These are phyloP conservation scores for Spisula solida DNA, from an alignment of 2,888 invertebrate species.

Conservation along the genomic window DNA sequence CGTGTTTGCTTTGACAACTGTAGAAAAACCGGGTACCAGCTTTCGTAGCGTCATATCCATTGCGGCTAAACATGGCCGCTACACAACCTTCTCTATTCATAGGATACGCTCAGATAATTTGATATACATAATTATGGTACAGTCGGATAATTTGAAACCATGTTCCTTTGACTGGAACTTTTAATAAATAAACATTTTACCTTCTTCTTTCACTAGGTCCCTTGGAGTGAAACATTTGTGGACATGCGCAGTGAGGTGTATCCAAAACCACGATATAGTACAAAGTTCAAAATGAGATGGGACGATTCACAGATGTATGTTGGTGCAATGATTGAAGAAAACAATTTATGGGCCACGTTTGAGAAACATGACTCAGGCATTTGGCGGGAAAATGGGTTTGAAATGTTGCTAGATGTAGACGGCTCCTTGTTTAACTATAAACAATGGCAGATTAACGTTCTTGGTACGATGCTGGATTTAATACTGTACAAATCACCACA, in stretches of 20 bases:
- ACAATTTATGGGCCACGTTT: constrained; percentile 63
- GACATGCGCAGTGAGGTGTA: constrained; percentile 67
- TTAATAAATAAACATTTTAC: neutral
- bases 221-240: constrained; percentile 71
- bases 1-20: too few relatives aligned
- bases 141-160: too few relatives aligned
- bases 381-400: constrained; percentile 54
- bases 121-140: too few relatives aligned
- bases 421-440: constrained; percentile 67
- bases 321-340: constrained; percentile 64
- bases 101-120: too few relatives aligned
- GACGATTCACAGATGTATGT: constrained; percentile 66
- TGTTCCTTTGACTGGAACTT: too few relatives aligned
- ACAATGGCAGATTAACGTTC: constrained; percentile 58
- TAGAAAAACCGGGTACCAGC: too few relatives aligned
- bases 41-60: too few relatives aligned
- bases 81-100: too few relatives aligned
- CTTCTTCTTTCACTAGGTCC: constrained; percentile 45
- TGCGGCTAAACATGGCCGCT: too few relatives aligned
- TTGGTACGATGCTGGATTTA: constrained; percentile 62
- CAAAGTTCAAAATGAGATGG: constrained; percentile 71
- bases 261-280: constrained; percentile 63
- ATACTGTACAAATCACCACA: constrained; percentile 58
- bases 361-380: constrained; percentile 36
- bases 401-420: constrained; percentile 63